phyloP scores from a whole-genome alignment of 2,113 vertebrate species.

The Ctenomys sociabilis region DNA sequence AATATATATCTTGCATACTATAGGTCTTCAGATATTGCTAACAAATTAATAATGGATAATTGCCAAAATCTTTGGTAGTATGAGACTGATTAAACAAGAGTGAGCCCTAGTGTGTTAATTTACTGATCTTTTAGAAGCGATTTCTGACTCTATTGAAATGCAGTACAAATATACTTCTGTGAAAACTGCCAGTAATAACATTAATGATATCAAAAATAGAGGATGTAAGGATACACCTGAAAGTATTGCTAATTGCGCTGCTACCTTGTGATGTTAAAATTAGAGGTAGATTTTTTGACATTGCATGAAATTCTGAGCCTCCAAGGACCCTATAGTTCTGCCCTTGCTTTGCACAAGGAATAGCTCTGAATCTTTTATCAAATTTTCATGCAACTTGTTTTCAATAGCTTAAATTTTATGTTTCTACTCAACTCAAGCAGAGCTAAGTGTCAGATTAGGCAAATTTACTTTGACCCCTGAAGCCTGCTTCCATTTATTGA shows the following conservation, averaged over 20 bases:
- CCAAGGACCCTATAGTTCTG: not conserved
- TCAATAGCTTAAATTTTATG: conserved; percentile 25
- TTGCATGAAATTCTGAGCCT: not conserved
- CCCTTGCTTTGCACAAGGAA: not conserved
- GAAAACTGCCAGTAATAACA: not conserved
- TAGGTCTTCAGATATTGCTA: not conserved
- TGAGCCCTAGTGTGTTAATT: not conserved
- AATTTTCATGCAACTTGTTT: not conserved
- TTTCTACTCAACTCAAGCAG: conserved; percentile 1
- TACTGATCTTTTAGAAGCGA: not conserved
- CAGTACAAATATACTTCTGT: not conserved
- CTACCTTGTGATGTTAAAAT: not conserved
- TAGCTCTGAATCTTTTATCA: not conserved
- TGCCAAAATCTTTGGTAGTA: not conserved
- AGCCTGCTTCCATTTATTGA: conserved; percentile 41
- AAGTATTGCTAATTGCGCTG: not conserved
- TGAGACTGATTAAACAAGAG: not conserved
- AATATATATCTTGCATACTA: not conserved
- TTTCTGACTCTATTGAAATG: not conserved
- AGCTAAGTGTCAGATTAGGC: conserved; percentile 26
- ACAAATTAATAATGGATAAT: not conserved
- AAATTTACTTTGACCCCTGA: conserved; percentile 19
- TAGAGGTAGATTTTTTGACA: not conserved
- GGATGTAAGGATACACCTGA: not conserved
- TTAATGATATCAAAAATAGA: not conserved